Conservation (phyloP, 2,888 invertebrate species). For the Azorinus chamasolen region DNA sequence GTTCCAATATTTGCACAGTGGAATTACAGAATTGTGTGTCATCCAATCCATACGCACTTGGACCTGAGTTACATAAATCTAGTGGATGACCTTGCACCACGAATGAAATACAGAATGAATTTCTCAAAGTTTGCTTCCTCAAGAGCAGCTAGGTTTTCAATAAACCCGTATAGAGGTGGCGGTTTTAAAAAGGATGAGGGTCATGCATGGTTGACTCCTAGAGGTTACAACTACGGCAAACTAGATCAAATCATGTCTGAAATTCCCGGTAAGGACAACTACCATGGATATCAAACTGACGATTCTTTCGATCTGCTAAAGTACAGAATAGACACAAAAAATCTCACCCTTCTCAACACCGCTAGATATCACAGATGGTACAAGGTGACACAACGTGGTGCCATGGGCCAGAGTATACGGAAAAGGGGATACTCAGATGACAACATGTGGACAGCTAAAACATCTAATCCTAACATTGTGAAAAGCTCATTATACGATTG, state of each 20-base stretch:
- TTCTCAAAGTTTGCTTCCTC: slow-evolving; percentile 32
- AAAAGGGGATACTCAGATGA: slow-evolving; percentile 66
- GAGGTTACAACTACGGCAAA: slow-evolving; percentile 14
- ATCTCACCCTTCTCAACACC: slow-evolving; percentile 43
- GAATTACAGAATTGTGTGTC: slow-evolving; percentile 77
- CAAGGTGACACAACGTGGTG: slow-evolving; percentile 48
- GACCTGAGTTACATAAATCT: slow-evolving; percentile 58
- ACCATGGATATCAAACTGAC: slow-evolving; percentile 36
- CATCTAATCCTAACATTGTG: slow-evolving; percentile 68
- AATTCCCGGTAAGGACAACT: slow-evolving; percentile 62
- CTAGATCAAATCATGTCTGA: slow-evolving; percentile 57
- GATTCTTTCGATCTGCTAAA: slow-evolving; percentile 41
- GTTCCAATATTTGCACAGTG: slow-evolving; percentile 72
- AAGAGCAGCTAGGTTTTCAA: slow-evolving; percentile 54
- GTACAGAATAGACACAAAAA: slow-evolving; percentile 41
- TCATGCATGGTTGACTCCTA: slow-evolving; percentile 14
- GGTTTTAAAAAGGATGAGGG: slow-evolving; percentile 13
- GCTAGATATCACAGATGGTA: slow-evolving; percentile 54
- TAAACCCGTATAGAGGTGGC: slow-evolving; percentile 24
- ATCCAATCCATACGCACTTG: slow-evolving; percentile 66
- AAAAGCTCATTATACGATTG: slow-evolving; percentile 60
- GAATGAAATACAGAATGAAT: slow-evolving; percentile 53
- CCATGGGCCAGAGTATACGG: slow-evolving; percentile 43
- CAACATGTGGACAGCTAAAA: slow-evolving; percentile 67
- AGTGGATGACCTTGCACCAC: slow-evolving; percentile 73